These are phyloP conservation scores for Crypturellus tataupa DNA, from an alignment of 2,797 vertebrate species.

Conservation along the genomic window DNA sequence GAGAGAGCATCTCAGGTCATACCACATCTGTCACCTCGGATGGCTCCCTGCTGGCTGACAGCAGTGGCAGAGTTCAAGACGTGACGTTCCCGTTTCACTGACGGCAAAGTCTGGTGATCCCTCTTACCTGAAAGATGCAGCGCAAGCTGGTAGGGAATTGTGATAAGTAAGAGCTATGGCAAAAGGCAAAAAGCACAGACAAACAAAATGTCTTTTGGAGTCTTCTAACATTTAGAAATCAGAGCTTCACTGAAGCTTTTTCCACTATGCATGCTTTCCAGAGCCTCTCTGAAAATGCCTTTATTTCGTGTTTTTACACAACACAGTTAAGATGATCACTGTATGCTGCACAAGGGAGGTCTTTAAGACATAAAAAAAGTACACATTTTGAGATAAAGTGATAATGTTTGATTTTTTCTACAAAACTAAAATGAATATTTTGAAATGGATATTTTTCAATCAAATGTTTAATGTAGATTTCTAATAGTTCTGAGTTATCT, in stretches of 20 bases:
- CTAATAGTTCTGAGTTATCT: neutral
- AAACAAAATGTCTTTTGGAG: neutral
- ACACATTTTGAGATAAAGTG: neutral
- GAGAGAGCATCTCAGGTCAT: fast-evolving
- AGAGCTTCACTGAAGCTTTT: neutral
- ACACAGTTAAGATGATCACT: neutral
- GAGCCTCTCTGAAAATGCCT: neutral
- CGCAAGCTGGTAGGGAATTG: neutral
- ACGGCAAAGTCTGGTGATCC: fast-evolving
- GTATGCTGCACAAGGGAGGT: neutral
- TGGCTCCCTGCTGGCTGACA: neutral
- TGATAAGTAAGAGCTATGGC: neutral
- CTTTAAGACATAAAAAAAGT: neutral
- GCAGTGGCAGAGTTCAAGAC: fast-evolving
- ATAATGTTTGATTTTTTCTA: neutral
- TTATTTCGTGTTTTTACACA: neutral
- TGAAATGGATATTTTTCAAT: neutral
- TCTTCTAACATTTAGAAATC: neutral
- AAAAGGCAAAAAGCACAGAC: neutral
- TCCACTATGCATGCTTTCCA: neutral
- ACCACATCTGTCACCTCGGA: neutral
- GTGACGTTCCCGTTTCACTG: neutral
- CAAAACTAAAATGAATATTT: neutral
- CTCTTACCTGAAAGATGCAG: neutral
- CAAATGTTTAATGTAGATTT: neutral